phyloP scores from a whole-genome alignment of 1,140 invertebrate genomes.

The Panulirus ornatus region DNA sequence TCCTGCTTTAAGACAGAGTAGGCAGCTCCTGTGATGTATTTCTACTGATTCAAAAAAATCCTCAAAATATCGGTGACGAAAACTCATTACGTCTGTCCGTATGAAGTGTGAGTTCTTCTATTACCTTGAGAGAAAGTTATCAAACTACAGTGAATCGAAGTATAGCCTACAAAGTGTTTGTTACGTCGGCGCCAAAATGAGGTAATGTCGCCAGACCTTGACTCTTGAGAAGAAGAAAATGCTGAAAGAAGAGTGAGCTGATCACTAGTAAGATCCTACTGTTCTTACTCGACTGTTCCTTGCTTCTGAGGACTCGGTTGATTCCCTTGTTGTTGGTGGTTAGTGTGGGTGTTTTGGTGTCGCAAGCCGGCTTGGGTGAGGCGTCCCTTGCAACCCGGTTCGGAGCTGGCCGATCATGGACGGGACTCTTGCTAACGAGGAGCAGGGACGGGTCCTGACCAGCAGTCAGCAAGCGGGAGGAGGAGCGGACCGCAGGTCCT shows the following conservation, averaged over 20 bases:
- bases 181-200: not conserved
- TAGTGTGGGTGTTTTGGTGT: not conserved
- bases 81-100: not conserved
- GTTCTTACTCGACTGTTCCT: not conserved
- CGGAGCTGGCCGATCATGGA: not conserved
- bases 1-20: not conserved
- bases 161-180: too few species aligned
- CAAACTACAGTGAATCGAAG: not conserved
- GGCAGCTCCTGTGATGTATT: not conserved
- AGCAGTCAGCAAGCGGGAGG: not conserved
- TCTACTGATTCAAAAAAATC: not conserved
- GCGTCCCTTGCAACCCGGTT: not conserved
- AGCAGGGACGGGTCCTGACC: not conserved
- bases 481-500: not conserved
- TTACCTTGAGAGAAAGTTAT: not conserved
- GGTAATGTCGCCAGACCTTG: not conserved
- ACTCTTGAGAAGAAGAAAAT: not conserved
- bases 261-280: too few species aligned
- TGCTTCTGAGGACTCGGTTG: constrained; percentile 34
- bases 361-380: not conserved
- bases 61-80: not conserved
- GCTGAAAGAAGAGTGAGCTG: not conserved
- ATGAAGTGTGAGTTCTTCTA: not conserved
- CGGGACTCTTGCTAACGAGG: constrained; percentile 30
- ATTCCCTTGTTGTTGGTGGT: constrained; percentile 29